These are phyloP conservation scores for Apostichopus californicus DNA, from an alignment of 35 echinoderm and acorn worm species.

Conservation along the genomic window DNA sequence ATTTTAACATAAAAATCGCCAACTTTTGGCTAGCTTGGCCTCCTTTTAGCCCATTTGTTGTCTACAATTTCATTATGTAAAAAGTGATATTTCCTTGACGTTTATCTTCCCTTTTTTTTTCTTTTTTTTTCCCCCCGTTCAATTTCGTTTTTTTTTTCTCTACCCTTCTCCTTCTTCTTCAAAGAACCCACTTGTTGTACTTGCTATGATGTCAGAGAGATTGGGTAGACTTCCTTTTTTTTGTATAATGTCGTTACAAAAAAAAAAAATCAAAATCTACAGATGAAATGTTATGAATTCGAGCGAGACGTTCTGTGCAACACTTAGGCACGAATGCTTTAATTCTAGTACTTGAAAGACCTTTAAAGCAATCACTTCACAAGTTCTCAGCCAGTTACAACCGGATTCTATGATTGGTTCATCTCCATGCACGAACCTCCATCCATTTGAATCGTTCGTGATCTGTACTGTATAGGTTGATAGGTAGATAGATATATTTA, in stretches of 20 bases:
- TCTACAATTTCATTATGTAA: constrained; percentile 47
- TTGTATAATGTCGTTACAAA: not conserved
- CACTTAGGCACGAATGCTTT: constrained; percentile 16
- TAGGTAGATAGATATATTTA: too few relatives aligned
- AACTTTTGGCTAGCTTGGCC: constrained; percentile 8
- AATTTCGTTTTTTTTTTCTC: not conserved
- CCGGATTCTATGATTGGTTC: not conserved
- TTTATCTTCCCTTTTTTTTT: not conserved
- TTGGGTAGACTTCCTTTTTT: not conserved
- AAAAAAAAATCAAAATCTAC: constrained; percentile 9
- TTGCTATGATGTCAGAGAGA: constrained; percentile 37
- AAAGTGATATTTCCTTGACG: constrained; percentile 50
- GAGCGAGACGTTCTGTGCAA: constrained; percentile 28
- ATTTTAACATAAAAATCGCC: constrained; percentile 39
- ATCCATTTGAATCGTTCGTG: too few relatives aligned
- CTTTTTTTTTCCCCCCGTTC: not conserved
- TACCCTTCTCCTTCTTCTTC: not conserved
- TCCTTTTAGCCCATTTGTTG: constrained; percentile 1
- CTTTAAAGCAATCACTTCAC: constrained; percentile 26
- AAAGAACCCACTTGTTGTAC: constrained; percentile 25
- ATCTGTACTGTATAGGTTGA: too few relatives aligned
- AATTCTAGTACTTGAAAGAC: not conserved
- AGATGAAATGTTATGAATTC: constrained; percentile 15
- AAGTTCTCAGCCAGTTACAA: not conserved
- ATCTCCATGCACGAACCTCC: not conserved